Conservation (phyloP, 2,888 invertebrate genomes). For the Stegana nigrithorax region DNA sequence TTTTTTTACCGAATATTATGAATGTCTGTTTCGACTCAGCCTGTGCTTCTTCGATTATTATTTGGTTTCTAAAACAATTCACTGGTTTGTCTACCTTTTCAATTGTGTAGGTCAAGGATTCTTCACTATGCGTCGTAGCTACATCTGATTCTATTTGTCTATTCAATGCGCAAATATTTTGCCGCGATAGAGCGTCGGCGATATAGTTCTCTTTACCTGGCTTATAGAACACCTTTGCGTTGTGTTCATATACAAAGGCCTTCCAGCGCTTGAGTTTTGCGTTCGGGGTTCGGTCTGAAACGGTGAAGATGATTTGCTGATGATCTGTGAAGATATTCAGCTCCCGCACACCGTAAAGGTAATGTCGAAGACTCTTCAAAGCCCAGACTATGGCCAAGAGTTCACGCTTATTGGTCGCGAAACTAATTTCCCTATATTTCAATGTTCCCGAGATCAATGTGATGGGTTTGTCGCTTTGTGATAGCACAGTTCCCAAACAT, state of each 20-base stretch:
- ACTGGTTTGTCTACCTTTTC: slow-evolving; percentile 1
- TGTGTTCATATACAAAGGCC: neutral
- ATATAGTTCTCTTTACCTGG: slow-evolving; percentile 5
- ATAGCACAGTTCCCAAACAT: slow-evolving; percentile 22
- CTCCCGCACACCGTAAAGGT: neutral
- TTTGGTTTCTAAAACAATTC: slow-evolving; percentile 19
- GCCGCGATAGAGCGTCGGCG: slow-evolving; percentile 13
- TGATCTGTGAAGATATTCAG: neutral
- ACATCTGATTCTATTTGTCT: neutral
- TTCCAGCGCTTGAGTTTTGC: neutral
- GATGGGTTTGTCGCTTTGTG: slow-evolving; percentile 16
- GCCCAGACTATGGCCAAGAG: neutral
- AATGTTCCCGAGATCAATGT: slow-evolving; percentile 22
- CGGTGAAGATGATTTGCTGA: neutral
- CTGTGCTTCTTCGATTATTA: slow-evolving; percentile 3
- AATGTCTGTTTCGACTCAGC: neutral
- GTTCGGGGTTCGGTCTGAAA: neutral
- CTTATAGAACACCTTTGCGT: neutral
- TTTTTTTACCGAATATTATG: neutral
- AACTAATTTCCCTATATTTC: slow-evolving; percentile 14
- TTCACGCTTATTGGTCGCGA: slow-evolving; percentile 2
- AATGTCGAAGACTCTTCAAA: neutral
- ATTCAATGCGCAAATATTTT: slow-evolving; percentile 7
- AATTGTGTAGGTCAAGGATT: slow-evolving; percentile 12
- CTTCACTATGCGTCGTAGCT: neutral